Evolutionary conservation across 2,797 vertebrate genomes (phyloP).

Genomic region (Lacerta agilis): DNA sequence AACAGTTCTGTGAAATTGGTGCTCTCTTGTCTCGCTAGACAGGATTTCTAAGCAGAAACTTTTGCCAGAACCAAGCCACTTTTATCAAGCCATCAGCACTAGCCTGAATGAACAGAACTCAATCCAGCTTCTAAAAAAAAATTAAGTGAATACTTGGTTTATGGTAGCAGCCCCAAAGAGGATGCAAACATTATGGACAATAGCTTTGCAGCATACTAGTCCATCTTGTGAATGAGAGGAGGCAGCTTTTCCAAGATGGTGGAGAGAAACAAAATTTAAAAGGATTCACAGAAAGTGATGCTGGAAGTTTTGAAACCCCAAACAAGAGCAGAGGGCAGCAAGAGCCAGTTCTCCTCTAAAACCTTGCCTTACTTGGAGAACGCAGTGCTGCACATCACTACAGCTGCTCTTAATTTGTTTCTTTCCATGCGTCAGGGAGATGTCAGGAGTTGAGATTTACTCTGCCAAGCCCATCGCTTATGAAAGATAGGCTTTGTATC

Average conservation of each 20-base stretch:
- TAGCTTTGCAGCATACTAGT: neutral
- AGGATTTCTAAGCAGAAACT: neutral
- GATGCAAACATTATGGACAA: neutral
- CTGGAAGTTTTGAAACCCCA: neutral
- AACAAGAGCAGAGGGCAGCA: too few relatives aligned
- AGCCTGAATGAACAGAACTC: neutral
- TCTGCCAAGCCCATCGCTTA: neutral
- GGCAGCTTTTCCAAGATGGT: neutral
- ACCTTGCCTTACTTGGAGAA: too few relatives aligned
- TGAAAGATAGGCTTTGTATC: neutral
- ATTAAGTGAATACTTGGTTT: too few relatives aligned
- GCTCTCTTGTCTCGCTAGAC: neutral
- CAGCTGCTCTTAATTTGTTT: neutral
- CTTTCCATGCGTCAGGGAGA: neutral
- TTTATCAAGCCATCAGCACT: neutral
- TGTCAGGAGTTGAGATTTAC: too few relatives aligned
- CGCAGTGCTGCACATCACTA: rapidly evolving
- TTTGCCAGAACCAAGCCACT: neutral
- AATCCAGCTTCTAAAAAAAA: neutral
- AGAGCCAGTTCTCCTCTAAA: neutral
- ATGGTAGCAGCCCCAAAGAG: neutral
- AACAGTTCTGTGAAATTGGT: neutral
- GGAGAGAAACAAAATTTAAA: too few relatives aligned
- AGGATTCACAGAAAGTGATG: neutral
- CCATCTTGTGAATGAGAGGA: neutral